Percentiles rank a stretch among this genome's conserved stretches.
Evolutionary conservation across 2,888 invertebrate genomes (phyloP).

Genomic region (Acanthosoma haemorrhoidale): DNA sequence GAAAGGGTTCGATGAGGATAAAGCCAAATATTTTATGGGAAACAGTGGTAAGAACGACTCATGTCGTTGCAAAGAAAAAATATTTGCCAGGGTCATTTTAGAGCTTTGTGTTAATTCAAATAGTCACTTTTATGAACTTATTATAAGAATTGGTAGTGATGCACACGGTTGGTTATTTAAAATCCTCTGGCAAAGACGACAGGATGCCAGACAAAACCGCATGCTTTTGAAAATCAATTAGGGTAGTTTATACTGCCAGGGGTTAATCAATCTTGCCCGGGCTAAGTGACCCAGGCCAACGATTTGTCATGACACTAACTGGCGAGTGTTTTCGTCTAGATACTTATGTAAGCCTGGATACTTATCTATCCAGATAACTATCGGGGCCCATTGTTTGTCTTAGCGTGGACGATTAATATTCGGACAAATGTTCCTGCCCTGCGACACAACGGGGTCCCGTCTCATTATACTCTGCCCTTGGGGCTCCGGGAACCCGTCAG

Average conservation of each 20-base stretch:
- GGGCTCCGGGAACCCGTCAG: background rate
- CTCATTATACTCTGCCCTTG: background rate
- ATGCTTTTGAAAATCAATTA: constrained; percentile 15
- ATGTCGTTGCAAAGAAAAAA: no score
- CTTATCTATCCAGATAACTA: constrained; percentile 2
- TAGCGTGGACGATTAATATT: constrained; percentile 12
- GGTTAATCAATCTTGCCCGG: constrained; percentile 14
- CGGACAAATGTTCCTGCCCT: constrained; percentile 15
- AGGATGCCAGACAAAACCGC: background rate
- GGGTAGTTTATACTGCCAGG: background rate
- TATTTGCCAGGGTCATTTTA: no score
- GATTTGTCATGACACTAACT: constrained; percentile 15
- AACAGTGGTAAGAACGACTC: no score
- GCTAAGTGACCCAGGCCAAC: constrained; percentile 13
- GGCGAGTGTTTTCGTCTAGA: background rate
- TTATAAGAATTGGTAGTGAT: no score
- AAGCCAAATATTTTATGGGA: no score
- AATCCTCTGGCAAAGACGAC: background rate
- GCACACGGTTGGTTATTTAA: background rate
- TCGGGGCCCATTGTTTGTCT: constrained; percentile 17
- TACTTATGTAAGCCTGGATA: background rate
- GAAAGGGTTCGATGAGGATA: no score
- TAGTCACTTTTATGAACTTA: no score
- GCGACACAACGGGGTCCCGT: constrained; percentile 9
- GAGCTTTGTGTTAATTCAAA: no score